phyloP scores from a whole-genome alignment of 2,113 vertebrate genomes.

The Phrynocephalus versicolor region DNA sequence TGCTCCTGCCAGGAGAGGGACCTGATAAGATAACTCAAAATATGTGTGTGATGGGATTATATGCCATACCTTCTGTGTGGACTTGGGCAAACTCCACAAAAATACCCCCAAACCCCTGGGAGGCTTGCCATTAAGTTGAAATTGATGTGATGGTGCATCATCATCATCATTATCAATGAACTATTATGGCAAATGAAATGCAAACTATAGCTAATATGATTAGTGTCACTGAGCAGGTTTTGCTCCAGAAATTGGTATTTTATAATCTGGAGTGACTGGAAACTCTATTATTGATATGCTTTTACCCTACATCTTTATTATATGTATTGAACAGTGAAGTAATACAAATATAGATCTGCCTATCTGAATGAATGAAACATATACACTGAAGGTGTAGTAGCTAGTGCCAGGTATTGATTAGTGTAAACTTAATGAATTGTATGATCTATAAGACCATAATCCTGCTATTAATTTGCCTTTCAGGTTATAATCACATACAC shows the following conservation, averaged over 20 bases:
- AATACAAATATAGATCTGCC: constrained; percentile 73
- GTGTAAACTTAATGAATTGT: constrained; percentile 77
- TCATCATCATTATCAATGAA: neutral
- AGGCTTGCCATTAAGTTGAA: too few species aligned
- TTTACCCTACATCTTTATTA: constrained; percentile 50
- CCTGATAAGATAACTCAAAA: too few species aligned
- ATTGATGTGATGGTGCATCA: too few species aligned
- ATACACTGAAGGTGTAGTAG: constrained; percentile 71
- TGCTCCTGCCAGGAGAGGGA: too few species aligned
- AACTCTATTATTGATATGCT: constrained; percentile 35
- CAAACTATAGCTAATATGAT: constrained; percentile 18
- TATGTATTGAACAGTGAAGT: constrained; percentile 56
- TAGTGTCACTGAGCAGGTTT: constrained; percentile 42
- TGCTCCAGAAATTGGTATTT: constrained; percentile 50
- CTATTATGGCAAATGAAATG: constrained; percentile 38
- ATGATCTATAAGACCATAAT: constrained; percentile 80
- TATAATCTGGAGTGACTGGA: constrained; percentile 47
- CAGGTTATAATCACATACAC: constrained; percentile 73
- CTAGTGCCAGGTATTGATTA: constrained; percentile 77
- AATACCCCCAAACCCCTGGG: too few species aligned
- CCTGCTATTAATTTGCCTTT: constrained; percentile 78
- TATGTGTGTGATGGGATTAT: too few species aligned
- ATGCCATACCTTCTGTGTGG: too few species aligned
- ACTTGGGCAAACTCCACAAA: too few species aligned
- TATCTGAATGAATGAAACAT: constrained; percentile 71